Conservation (phyloP, 2,888 invertebrate species). For the Euplexia lucipara region DNA sequence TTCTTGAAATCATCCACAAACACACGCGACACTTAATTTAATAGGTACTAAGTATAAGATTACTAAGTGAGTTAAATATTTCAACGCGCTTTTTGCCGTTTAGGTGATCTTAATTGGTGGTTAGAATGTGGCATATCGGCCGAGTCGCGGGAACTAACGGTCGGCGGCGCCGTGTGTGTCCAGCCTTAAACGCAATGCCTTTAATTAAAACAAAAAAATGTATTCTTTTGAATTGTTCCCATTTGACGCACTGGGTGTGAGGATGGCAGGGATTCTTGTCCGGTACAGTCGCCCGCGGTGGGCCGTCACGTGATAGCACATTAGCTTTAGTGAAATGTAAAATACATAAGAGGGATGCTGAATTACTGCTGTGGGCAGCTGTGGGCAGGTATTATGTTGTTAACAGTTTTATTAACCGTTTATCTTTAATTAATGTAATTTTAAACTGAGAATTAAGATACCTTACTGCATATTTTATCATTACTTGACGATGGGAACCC, state of each 20-base stretch:
- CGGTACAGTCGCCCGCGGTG: conserved; percentile 13
- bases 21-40: conserved; percentile 63
- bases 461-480: too few species aligned
- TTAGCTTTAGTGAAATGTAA: not conserved
- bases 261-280: conserved; percentile 26
- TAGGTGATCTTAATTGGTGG: conserved; percentile 59
- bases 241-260: conserved; percentile 60
- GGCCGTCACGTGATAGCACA: too few species aligned
- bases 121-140: conserved; percentile 57
- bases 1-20: conserved; percentile 62
- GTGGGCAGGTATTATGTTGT: too few species aligned
- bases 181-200: conserved; percentile 70
- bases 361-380: too few species aligned
- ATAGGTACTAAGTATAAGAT: conserved; percentile 64
- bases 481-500: too few species aligned
- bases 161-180: conserved; percentile 69
- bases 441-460: too few species aligned
- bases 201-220: conserved; percentile 76
- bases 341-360: too few species aligned
- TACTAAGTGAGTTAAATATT: conserved; percentile 59
- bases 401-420: not conserved
- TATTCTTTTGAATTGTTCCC: conserved; percentile 61
- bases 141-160: conserved; percentile 66
- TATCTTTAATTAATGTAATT: too few species aligned
- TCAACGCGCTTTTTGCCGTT: conserved; percentile 61